Base-by-base conservation (phyloP, 2,797 vertebrate genomes). In the Hippocampus kuda region DNA sequence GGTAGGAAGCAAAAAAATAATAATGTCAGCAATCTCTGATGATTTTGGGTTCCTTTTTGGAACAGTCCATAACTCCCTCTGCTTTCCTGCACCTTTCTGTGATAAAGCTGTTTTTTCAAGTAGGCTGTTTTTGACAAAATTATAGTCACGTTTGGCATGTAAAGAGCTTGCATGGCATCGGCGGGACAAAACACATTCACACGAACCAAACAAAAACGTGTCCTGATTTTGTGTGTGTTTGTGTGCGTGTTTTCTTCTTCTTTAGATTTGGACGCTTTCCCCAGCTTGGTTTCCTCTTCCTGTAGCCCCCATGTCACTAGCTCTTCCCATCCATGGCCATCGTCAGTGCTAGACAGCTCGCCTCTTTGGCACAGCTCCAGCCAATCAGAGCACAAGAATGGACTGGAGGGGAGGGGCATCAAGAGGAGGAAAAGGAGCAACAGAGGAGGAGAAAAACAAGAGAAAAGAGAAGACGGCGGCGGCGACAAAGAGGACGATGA, bases 301-400 rank as follows among this genome's bases (percentile, higher is more conserved):
- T 46, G 20, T 46, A 59, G 41, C 60, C n/a, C 68, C 2, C 1
- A 5, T 5, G 48, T 49, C 16, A 20, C 48, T 51, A 46, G 48
- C 34, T 1, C 12, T 20, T 18, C 48, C 16, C 18, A 20, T 51
- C 49, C 6, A 6, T 22, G 49, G 49, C 30, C 60, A n/a, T 67
- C 67, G 3, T 67, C 65, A 4, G 67, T 64, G 4, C 57, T 20
- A 4, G 38, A 62, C 8, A 20, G 49, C 59, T 27, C 59, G 30
- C 27, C 34, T 7, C 59, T 61, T 38, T 9, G 10, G 20, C 16
- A 18, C 18, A 49, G 20, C 65, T 56, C 71, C 65, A 75, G 64
- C 74, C 75, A 77, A 42, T 81, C 81, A 65, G 68, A 71, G 1
- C 60, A 67, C 41, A 70, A 27, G 56, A 30, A n/a, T 70, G 41